These are phyloP conservation scores for Nebria salina DNA, from an alignment of 2,888 invertebrate species.

Conservation along the genomic window DNA sequence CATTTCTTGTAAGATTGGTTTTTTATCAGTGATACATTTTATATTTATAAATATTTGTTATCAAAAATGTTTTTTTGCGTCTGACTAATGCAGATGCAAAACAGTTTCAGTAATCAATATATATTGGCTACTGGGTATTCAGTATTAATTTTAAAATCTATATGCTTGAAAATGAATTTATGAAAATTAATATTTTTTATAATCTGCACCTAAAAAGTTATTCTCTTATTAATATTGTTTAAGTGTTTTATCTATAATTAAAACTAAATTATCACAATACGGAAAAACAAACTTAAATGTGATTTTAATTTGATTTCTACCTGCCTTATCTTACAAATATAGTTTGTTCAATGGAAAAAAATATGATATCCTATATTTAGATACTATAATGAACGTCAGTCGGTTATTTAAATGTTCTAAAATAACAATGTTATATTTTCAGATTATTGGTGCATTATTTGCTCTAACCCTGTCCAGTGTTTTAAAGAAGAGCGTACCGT, in stretches of 20 bases:
- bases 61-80: too few species aligned
- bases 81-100: too few species aligned
- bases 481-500: conserved; percentile 60
- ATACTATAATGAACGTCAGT: background rate
- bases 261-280: background rate
- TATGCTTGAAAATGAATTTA: too few species aligned
- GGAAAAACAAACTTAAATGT: background rate
- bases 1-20: too few species aligned
- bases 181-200: too few species aligned
- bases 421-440: conserved; percentile 54
- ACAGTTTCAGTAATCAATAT: too few species aligned
- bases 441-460: conserved; percentile 84
- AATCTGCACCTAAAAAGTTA: too few species aligned
- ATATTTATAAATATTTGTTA: too few species aligned
- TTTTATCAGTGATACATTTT: too few species aligned
- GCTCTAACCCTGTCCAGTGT: conserved; percentile 86
- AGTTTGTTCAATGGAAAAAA: background rate
- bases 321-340: background rate
- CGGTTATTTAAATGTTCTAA: background rate
- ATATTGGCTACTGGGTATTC: too few species aligned
- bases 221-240: too few species aligned
- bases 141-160: too few species aligned
- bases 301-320: background rate
- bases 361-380: background rate
- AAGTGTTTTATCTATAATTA: background rate